Base-by-base conservation (phyloP, 2,113 vertebrate species). In the Egretta garzetta region DNA sequence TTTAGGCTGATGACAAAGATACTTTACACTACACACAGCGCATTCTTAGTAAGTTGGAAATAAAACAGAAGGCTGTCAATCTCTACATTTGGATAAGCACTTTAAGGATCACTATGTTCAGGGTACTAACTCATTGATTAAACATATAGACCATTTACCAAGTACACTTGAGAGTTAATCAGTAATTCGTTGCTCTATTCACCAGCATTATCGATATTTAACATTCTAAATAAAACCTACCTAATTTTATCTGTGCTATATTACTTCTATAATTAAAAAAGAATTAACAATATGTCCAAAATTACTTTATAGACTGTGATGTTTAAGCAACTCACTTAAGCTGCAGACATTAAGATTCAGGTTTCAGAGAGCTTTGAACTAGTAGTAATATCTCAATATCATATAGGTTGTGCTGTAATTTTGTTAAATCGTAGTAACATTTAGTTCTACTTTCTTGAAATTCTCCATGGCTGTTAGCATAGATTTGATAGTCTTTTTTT, bases 101-200 rank as follows among this genome's bases (percentile, higher is more conserved):
- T 91, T 74, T 41, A 90, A 88, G 64, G n/a, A 81, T 85, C 52
- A 55, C 45, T 95, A 35, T 82, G 30, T 77, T 91, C 62, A 77
- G 71, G 41, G 35, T 85, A 80, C 62, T 80, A 89, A 66, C 23
- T 92, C 74, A 80, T 90, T 74, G 74, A 94, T 88, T 92, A 91
- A 89, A 83, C 56, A 86, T 37, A 60, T 55, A 84, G 76, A 55
- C 28, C 55, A 70, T 85, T 96, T 95, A 80, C 58, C 45, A 92
- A 86, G 30, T 35, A 33, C 8, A 14, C 49, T 14, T 92, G 92
- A 80, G 89, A 97, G 70, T 55, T 93, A 82, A 92, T 97, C 95
- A 75, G 86, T 94, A 85, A 71, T 74, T 28, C 53, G 87, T 85
- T 94, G 21, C 49, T 83, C 63, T 90, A 0, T 80, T 95, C 77